Evolutionary conservation across 2,113 vertebrate species (phyloP).

Genomic region (Alexandromys fortis): DNA sequence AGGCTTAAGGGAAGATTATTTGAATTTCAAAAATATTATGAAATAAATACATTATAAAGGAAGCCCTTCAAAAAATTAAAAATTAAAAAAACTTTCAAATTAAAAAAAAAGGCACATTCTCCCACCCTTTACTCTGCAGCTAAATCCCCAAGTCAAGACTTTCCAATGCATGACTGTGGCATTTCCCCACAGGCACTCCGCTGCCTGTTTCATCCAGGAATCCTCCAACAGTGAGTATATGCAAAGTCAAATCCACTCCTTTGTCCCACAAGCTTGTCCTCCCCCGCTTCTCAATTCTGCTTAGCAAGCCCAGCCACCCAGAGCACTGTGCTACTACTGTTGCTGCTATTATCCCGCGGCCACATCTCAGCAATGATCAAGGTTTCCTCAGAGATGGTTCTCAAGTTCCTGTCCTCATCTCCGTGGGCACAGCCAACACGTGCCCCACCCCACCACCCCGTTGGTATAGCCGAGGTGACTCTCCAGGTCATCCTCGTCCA

Average conservation of each 20-base stretch:
- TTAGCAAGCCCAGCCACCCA: background rate
- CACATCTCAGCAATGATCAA: background rate
- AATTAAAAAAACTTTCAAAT: background rate
- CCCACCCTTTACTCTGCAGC: background rate
- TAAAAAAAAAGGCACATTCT: background rate
- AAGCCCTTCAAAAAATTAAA: background rate
- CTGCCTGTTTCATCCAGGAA: background rate
- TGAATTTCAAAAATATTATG: background rate
- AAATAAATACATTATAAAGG: background rate
- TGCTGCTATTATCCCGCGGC: background rate
- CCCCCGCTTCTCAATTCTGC: background rate
- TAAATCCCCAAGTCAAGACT: background rate
- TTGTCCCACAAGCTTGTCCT: background rate
- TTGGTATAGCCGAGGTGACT: background rate
- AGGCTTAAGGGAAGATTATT: background rate
- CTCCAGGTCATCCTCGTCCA: background rate
- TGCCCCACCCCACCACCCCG: accelerated
- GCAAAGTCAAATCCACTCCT: background rate
- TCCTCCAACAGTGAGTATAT: background rate
- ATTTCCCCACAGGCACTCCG: background rate
- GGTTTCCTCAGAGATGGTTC: background rate
- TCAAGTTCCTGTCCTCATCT: background rate
- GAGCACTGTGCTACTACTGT: background rate
- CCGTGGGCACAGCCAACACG: background rate
- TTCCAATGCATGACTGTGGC: background rate